Base-by-base conservation (phyloP, 30 jellyfish, hydroid and myxozoan species). In the Rhopilema esculentum region DNA sequence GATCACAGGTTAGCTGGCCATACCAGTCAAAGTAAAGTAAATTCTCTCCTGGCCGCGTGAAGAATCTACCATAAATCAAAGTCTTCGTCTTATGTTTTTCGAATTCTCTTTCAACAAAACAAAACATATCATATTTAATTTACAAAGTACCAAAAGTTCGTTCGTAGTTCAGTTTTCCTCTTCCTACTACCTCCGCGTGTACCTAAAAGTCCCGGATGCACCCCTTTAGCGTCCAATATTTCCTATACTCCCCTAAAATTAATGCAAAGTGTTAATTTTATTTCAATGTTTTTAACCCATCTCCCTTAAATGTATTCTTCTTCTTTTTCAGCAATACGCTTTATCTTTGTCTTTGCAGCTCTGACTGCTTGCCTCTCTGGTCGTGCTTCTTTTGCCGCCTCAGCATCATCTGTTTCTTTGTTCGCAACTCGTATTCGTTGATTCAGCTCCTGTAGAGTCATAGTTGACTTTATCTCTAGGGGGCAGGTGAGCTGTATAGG, bases 171-270 rank as follows among this genome's bases (percentile, higher is more conserved):
- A n/a, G n/a, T n/a, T n/a, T n/a, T n/a, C n/a, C n/a, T n/a, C n/a
- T n/a, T n/a, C n/a, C n/a, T n/a, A n/a, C n/a, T n/a, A n/a, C n/a
- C n/a, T n/a, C n/a, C n/a, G n/a, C n/a, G n/a, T n/a, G n/a, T n/a
- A n/a, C n/a, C n/a, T n/a, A n/a, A n/a, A n/a, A n/a, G n/a, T n/a
- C n/a, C n/a, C n/a, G n/a, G n/a, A n/a, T n/a, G n/a, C n/a, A n/a
- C n/a, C n/a, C n/a, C 73, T 63, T 8, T 17, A 7, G 21, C 73
- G 21, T 27, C 20, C 73, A 17, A 20, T 8, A 30, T 68, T 68
- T 26, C 0, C 51, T 68, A 68, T 21, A 68, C 79, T 68, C 79
- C 79, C 79, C 51, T 68, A 68, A 68, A n/a, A 68, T 68, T 68
- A 68, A n/a, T 22, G 16, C 51, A 22, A 68, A 16, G 18, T 24